Percentiles rank a stretch among this genome's conserved stretches.
Conservation (phyloP, 2,888 invertebrate species). For the Ichneumoninae sp. region DNA sequence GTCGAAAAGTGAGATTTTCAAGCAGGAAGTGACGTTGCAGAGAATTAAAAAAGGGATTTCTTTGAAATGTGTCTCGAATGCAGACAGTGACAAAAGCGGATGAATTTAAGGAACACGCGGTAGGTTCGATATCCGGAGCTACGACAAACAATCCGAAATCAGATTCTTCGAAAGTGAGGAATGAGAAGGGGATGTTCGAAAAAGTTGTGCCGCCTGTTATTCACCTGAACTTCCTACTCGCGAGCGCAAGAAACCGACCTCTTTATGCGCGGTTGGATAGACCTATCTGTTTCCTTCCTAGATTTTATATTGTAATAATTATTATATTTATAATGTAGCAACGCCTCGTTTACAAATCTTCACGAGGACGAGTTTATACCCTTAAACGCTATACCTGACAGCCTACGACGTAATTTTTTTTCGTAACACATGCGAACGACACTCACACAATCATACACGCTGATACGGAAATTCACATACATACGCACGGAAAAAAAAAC, state of each 20-base stretch:
- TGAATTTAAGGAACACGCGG: neutral
- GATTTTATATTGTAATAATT: slow-evolving; percentile 11
- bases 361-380: slow-evolving; percentile 43
- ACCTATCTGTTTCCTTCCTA: slow-evolving; percentile 10
- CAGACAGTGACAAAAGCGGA: neutral
- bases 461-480: slow-evolving; percentile 37
- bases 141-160: neutral
- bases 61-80: neutral
- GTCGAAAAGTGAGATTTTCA: too few species aligned
- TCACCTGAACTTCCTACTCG: slow-evolving; percentile 30
- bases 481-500: slow-evolving; percentile 25
- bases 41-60: neutral
- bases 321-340: slow-evolving; percentile 32
- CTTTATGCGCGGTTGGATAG: slow-evolving; percentile 26
- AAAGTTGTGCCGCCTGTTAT: slow-evolving; percentile 27
- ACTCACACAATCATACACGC: slow-evolving; percentile 15
- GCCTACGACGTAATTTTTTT: slow-evolving; percentile 47
- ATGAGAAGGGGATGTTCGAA: slow-evolving; percentile 17
- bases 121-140: neutral
- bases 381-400: slow-evolving; percentile 51
- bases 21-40: neutral
- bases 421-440: slow-evolving; percentile 31
- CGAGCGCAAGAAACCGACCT: slow-evolving; percentile 18
- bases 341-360: slow-evolving; percentile 55
- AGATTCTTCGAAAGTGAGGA: slow-evolving; percentile 1